Base-by-base conservation (phyloP, 2,888 invertebrate genomes). In the Noctua janthina region DNA sequence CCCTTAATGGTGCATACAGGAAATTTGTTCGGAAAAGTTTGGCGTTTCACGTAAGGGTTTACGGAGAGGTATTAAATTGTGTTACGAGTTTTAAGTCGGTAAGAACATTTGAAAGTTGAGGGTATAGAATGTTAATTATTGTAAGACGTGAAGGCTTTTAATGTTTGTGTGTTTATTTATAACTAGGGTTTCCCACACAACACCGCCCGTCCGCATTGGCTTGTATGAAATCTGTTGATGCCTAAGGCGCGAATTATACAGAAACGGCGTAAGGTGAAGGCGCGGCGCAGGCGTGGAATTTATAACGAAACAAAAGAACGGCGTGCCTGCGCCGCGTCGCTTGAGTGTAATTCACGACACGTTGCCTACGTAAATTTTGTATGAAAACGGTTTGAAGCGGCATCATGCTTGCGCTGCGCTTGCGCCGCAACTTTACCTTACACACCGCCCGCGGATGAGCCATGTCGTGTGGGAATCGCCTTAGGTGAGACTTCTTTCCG, bases 1-100 rank as follows among this genome's bases (percentile, higher is more conserved):
- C 73, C 69, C 29, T 78, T 76, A 83, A 81, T 43, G 54, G 71
- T 66, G 78, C 62, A 72, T 20, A 66, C 29, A 66, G 70, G 76
- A 84, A 87, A 78, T 69, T 87, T 80, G 62, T 80, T 74, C 2
- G 1, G 8, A 71, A 83, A 83, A 78, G 59, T 87, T 87, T 17
- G n/a, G 11, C 29, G 67, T 83, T 79, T n/a, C 35, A 46, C 54
- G 66, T 73, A 66, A 70, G 51, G 70, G 54, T 20, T 72, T 59
- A 76, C 39, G 54, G 29, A 3, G 29, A 68, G 23, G 59, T 82
- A 77, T 77, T 77, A 77, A 81, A 83, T 68, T 54, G 69, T 67
- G 35, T 77, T 51, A 43, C 17, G 69, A 78, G 77, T 78, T 76
- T 51, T 8, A 78, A 86, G 67, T 82, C 54, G n/a, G 13, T 74